Percentiles rank a stretch among this genome's conserved stretches.
Evolutionary conservation across 1,140 invertebrate species (phyloP).

Genomic region (Hypothenemus hampei): DNA sequence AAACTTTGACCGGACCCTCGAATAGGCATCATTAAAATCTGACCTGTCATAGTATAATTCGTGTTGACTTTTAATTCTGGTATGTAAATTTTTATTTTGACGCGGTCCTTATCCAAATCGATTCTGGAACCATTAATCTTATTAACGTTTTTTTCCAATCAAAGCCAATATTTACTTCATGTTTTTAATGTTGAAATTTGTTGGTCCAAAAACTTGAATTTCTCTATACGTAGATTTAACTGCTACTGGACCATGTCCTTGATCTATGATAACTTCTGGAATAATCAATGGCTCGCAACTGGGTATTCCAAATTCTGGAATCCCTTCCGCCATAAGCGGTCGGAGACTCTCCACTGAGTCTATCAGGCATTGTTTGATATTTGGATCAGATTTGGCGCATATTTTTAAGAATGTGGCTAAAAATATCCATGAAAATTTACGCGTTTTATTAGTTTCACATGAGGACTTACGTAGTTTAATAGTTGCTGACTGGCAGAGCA

Average conservation of each 20-base stretch:
- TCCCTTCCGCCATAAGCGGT: constrained; percentile 51
- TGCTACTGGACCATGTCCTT: constrained; percentile 56
- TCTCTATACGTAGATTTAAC: constrained; percentile 56
- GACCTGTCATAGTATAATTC: constrained; percentile 55
- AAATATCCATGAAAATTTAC: no score
- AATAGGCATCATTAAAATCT: constrained; percentile 59
- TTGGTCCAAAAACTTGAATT: constrained; percentile 56
- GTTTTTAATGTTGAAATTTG: constrained; percentile 52
- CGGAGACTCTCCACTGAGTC: constrained; percentile 48
- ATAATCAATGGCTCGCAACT: constrained; percentile 59
- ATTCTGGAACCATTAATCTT: constrained; percentile 40
- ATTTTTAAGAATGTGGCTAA: constrained; percentile 47
- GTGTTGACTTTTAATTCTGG: constrained; percentile 52
- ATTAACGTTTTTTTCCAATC: background rate
- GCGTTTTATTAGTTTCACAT: no score
- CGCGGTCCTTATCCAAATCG: constrained; percentile 49
- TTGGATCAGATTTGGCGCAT: constrained; percentile 47
- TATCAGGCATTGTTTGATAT: constrained; percentile 48
- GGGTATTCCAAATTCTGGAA: constrained; percentile 56
- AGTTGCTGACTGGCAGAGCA: no score
- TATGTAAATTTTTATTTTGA: constrained; percentile 50
- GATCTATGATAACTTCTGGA: constrained; percentile 54
- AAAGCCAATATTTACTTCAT: constrained; percentile 50
- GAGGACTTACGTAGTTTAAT: no score
- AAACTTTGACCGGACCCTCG: constrained; percentile 51